These are phyloP conservation scores for Conops quadrifasciatus DNA, from an alignment of 2,888 invertebrate species.

Conservation along the genomic window DNA sequence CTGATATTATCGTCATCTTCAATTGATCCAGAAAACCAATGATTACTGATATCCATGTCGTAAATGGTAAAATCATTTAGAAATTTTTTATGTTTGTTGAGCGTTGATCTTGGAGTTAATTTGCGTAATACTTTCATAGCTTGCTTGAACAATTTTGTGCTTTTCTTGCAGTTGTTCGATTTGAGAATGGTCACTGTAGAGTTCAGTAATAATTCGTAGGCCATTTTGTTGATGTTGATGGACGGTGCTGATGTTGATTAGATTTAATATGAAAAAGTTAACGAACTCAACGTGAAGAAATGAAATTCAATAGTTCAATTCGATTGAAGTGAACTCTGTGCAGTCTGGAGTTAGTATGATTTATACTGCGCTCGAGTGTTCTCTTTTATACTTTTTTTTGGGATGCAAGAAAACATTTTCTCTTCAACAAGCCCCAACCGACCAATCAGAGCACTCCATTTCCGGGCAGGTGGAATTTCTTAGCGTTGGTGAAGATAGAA, in stretches of 20 bases:
- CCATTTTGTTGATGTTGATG: slow-evolving; percentile 46
- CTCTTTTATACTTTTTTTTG: slow-evolving; percentile 49
- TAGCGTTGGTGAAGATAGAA: background rate
- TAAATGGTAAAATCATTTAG: slow-evolving; percentile 24
- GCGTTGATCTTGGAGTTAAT: slow-evolving; percentile 43
- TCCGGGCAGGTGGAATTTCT: slow-evolving; percentile 44
- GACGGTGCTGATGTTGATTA: background rate
- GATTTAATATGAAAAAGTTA: slow-evolving; percentile 22
- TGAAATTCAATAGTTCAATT: slow-evolving; percentile 26
- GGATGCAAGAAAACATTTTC: no score
- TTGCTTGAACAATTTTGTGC: slow-evolving; percentile 49
- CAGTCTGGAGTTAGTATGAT: slow-evolving; percentile 49
- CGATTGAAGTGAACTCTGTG: no score
- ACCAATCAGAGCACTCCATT: slow-evolving; percentile 31
- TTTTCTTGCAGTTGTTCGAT: slow-evolving; percentile 40
- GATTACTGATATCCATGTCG: slow-evolving; percentile 15
- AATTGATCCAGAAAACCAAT: background rate
- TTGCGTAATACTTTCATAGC: slow-evolving; percentile 49
- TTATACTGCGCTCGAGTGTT: slow-evolving; percentile 29
- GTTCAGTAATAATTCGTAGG: slow-evolving; percentile 51
- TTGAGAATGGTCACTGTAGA: slow-evolving; percentile 43
- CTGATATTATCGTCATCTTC: slow-evolving; percentile 37
- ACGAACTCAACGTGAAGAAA: slow-evolving; percentile 2
- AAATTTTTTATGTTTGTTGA: slow-evolving; percentile 35
- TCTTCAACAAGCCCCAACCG: background rate